These are phyloP conservation scores for Drosophila pseudoananassae DNA, from an alignment of 1,140 invertebrate species.

Conservation along the genomic window DNA sequence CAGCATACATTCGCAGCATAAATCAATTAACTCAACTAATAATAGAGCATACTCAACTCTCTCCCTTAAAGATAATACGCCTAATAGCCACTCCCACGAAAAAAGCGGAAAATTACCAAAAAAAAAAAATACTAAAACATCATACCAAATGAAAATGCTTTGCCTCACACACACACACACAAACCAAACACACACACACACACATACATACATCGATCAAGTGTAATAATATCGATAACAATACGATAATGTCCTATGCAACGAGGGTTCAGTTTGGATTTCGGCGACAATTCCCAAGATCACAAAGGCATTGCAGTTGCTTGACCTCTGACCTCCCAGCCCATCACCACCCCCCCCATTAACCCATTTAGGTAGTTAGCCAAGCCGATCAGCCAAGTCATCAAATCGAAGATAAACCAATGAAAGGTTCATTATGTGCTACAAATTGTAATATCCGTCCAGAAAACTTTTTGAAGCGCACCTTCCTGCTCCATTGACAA, in stretches of 20 bases:
- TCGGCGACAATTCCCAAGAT: constrained; percentile 21
- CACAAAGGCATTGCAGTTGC: constrained; percentile 35
- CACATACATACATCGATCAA: constrained; percentile 21
- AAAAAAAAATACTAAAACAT: constrained; percentile 19
- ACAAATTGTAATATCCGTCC: constrained; percentile 82
- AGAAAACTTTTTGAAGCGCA: constrained; percentile 81
- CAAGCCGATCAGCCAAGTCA: neutral
- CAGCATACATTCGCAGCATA: constrained; percentile 56
- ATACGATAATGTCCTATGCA: constrained; percentile 15
- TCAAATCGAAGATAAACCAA: constrained; percentile 3
- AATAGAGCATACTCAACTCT: constrained; percentile 50
- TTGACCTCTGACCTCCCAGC: neutral
- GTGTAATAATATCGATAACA: constrained; percentile 31
- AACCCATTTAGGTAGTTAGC: constrained; percentile 3
- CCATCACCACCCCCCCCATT: neutral
- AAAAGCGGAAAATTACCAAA: constrained; percentile 4
- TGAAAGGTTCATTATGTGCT: constrained; percentile 57
- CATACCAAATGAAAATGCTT: constrained; percentile 12
- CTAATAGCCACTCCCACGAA: constrained; percentile 19
- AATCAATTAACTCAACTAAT: constrained; percentile 60
- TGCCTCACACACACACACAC: constrained; percentile 3
- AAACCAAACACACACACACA: neutral
- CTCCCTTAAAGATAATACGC: constrained; percentile 41
- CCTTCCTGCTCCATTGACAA: constrained; percentile 23
- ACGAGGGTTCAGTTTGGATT: constrained; percentile 18